A percentile compares a stretch with the other conserved stretches of the same genome.
These are phyloP conservation scores for Bergia puertoricense DNA, from an alignment of 92 coral and sea anemone genomes.

Conservation along the genomic window DNA sequence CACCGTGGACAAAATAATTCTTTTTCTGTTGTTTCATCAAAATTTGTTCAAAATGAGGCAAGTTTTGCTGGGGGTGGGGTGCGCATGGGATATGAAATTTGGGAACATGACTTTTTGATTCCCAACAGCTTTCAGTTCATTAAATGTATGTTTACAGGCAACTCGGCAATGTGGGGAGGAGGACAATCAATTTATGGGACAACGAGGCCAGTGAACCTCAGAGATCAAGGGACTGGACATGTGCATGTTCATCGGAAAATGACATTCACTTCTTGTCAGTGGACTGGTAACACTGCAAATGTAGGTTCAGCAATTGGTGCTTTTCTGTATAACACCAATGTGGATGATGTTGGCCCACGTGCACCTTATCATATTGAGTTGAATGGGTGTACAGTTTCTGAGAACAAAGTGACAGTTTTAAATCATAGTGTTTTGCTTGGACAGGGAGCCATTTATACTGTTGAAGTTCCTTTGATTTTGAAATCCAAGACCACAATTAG, in stretches of 20 bases:
- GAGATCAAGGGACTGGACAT: constrained; percentile 11
- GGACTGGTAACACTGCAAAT: constrained; percentile 65
- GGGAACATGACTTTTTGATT: constrained; percentile 23
- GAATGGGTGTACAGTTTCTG: constrained; percentile 49
- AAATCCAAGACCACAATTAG: constrained; percentile 41
- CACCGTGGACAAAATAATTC: constrained; percentile 53
- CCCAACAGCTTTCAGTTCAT: constrained; percentile 45
- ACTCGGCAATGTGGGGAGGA: constrained; percentile 72
- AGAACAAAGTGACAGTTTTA: constrained; percentile 51
- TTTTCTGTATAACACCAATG: constrained; percentile 73
- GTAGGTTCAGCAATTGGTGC: constrained; percentile 90
- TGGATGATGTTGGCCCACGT: constrained; percentile 79
- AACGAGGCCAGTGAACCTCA: constrained; percentile 48
- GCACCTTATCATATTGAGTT: constrained; percentile 64
- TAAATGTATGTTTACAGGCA: constrained; percentile 46
- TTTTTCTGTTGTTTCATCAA: constrained; percentile 38
- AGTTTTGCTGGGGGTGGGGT: constrained; percentile 80
- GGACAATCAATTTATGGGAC: constrained; percentile 66
- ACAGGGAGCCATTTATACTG: constrained; percentile 79
- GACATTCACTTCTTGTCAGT: constrained; percentile 50
- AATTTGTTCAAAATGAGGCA: constrained; percentile 58
- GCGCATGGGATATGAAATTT: constrained; percentile 60
- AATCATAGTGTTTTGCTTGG: constrained; percentile 61
- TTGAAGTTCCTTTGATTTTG: constrained; percentile 76
- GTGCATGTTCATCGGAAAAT: constrained; percentile 40